phyloP scores from a whole-genome alignment of 2,888 invertebrate genomes.

The Epinotia nisella region DNA sequence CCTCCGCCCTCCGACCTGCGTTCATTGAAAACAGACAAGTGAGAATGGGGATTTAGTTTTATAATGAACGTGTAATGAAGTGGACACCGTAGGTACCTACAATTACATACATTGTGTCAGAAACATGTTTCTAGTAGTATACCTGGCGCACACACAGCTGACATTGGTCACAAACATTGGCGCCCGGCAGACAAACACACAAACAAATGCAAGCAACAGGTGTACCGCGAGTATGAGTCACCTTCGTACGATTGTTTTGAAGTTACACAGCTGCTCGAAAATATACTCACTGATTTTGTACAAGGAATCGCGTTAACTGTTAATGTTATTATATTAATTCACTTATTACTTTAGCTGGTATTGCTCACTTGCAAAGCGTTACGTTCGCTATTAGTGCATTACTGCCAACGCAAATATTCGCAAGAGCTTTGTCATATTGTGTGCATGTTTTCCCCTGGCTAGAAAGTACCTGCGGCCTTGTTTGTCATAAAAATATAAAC shows the following conservation, averaged over 20 bases:
- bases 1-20: too few species aligned
- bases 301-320: conserved; percentile 25
- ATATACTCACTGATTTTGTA: conserved; percentile 11
- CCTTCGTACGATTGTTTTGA: conserved; percentile 24
- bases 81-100: not conserved
- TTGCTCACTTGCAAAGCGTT: not conserved
- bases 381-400: conserved; percentile 3
- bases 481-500: not conserved
- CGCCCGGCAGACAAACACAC: not conserved
- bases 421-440: not conserved
- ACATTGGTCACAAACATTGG: conserved; percentile 4
- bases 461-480: not conserved
- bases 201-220: not conserved
- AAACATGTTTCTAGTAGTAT: not conserved
- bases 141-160: not conserved
- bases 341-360: not conserved
- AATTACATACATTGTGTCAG: too few species aligned
- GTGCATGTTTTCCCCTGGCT: not conserved
- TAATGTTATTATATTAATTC: conserved; percentile 34
- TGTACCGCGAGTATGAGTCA: conserved; percentile 1
- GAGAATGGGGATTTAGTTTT: not conserved
- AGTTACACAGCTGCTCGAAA: conserved; percentile 36
- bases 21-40: not conserved
- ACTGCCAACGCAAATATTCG: not conserved
- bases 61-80: not conserved